Conservation (phyloP, 2,888 invertebrate species). For the Cerceris ruficornis region DNA sequence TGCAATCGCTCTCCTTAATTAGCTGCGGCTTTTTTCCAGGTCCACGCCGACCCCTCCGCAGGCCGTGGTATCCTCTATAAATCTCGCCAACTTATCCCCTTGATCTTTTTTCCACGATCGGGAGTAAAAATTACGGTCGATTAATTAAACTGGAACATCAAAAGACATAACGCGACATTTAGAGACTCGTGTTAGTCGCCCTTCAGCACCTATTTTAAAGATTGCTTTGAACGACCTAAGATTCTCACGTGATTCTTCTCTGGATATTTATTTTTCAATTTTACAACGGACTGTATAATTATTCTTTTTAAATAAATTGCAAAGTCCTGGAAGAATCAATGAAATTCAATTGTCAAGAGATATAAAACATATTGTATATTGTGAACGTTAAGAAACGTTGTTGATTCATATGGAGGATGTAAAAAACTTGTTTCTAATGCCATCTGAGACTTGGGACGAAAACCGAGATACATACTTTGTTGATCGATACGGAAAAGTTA, state of each 20-base stretch:
- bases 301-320: too few species aligned
- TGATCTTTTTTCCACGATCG: conserved; percentile 32
- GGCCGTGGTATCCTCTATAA: conserved; percentile 36
- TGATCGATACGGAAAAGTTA: conserved; percentile 13
- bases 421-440: too few species aligned
- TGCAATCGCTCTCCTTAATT: conserved; percentile 58
- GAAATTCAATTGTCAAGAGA: too few species aligned
- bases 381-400: too few species aligned
- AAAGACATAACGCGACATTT: background rate
- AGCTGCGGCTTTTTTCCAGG: conserved; percentile 35
- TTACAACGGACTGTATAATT: background rate
- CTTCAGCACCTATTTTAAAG: background rate
- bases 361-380: too few species aligned
- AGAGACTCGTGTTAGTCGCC: background rate
- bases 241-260: too few species aligned
- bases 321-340: too few species aligned
- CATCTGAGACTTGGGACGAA: too few species aligned
- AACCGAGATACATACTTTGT: background rate
- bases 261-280: background rate
- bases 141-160: conserved; percentile 24
- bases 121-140: conserved; percentile 30
- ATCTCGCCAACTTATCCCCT: conserved; percentile 41
- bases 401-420: too few species aligned
- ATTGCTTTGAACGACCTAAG: too few species aligned
- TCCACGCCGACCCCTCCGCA: conserved; percentile 22